Conservation (phyloP, 2,888 invertebrate species). For the Chalcosyrphus nemorum region DNA sequence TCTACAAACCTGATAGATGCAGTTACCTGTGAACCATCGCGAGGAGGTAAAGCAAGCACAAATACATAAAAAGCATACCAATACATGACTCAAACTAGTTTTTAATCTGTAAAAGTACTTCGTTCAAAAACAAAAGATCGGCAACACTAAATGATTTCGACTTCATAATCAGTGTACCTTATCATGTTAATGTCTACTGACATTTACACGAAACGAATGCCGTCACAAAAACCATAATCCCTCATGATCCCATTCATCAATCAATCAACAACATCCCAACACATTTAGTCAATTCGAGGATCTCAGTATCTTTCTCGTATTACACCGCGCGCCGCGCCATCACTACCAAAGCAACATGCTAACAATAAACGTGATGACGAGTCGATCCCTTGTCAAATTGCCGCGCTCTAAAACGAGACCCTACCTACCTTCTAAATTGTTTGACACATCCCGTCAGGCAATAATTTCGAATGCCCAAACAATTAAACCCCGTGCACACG, state of each 20-base stretch:
- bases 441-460: constrained; percentile 68
- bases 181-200: background rate
- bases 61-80: too few species aligned
- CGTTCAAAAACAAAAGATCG: too few species aligned
- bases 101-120: too few species aligned
- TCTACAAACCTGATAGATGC: too few species aligned
- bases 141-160: too few species aligned
- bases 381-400: constrained; percentile 36
- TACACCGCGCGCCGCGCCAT: constrained; percentile 5
- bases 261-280: constrained; percentile 35
- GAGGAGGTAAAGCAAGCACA: too few species aligned
- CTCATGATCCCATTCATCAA: background rate
- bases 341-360: constrained; percentile 20
- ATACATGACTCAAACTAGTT: too few species aligned
- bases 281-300: background rate
- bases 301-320: background rate
- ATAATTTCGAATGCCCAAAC: constrained; percentile 58
- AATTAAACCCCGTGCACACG: constrained; percentile 57
- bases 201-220: background rate
- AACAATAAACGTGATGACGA: constrained; percentile 43
- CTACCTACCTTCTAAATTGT: constrained; percentile 53
- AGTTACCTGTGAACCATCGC: too few species aligned
- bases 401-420: constrained; percentile 37
- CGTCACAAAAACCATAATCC: background rate
- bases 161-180: too few species aligned